Evolutionary conservation across 1,140 invertebrate species (phyloP), one percentile per base, ranked within the genome.

Genomic region (Lamellibrachia luymesi): DNA sequence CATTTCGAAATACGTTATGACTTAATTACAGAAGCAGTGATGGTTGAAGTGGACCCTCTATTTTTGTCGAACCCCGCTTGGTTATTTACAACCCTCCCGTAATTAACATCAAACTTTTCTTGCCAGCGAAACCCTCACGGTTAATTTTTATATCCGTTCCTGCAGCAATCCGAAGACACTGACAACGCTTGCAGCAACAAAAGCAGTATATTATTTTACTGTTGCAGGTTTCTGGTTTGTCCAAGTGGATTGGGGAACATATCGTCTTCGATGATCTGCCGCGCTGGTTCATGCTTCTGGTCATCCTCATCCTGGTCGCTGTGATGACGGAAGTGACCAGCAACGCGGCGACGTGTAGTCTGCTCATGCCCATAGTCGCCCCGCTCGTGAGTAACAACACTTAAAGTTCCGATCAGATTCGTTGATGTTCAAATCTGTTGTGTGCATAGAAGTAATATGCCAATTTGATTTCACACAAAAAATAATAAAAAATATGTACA

Each of bases 271-370:
- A 94, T 92, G 90, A 94, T 94, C 94, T 93, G 13, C 93, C 93
- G 5, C 51, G 51, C 38, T 93, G 90, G 91, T 49, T 92, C 89
- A 93, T 93, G 27, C 64, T 92, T 6, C 25, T 93, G 51, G 90
- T 93, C 50, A 89, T 93, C 10, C 91, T 89, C 89, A 10, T 93
- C 6, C 49, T 96, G 64, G 95, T 95, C 6, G 94, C 96, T 0
- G 80, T 94, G 10, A 80, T 98, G 51, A 98, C 98, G 0, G 98
- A 80, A 95, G 98, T 98, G 94, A 98, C 98, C 0, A 98, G 98
- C 13, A 98, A 98, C 95, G 97, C 98, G 0, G 98, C 98, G 27
- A 97, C 98, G 38, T 98, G 98, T n/a, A 98, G 98, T 95, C 97
- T 98, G 13, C 97, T 98, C 90, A 95, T 98, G 92, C 98, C 98